A percentile compares a stretch with the other conserved stretches of the same genome.
Evolutionary conservation across 2,113 vertebrate genomes (phyloP).

Genomic region (Rynchops niger): DNA sequence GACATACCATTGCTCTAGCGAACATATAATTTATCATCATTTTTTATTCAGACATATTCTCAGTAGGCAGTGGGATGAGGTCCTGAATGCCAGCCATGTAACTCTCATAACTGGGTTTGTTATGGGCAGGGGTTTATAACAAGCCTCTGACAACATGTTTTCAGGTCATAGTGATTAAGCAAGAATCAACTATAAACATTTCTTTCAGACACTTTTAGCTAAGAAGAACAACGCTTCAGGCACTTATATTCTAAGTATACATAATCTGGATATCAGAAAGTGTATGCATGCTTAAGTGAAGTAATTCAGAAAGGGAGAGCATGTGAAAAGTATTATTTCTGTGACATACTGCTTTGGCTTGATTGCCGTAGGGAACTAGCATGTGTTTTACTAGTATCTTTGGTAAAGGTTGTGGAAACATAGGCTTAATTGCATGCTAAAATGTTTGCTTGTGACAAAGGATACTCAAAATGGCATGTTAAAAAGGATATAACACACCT

Average conservation of each 20-base stretch:
- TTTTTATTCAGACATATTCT: not conserved
- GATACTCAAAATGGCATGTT: not conserved
- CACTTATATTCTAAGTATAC: not conserved
- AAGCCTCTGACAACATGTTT: not conserved
- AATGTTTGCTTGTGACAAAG: constrained; percentile 22
- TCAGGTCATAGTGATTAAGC: not conserved
- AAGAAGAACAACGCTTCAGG: not conserved
- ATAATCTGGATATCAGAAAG: not conserved
- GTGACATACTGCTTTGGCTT: not conserved
- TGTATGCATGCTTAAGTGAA: not conserved
- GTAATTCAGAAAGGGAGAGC: not conserved
- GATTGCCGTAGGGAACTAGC: not conserved
- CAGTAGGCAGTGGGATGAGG: not conserved
- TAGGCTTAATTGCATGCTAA: not conserved
- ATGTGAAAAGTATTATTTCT: not conserved
- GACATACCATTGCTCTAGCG: not conserved
- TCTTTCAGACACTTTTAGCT: not conserved
- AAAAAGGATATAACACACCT: not conserved
- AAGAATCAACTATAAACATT: not conserved
- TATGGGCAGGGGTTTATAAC: not conserved
- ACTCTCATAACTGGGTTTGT: not conserved
- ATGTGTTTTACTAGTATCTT: not conserved
- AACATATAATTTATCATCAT: not conserved
- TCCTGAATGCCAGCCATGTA: not conserved
- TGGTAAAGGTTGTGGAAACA: not conserved